phyloP scores from a whole-genome alignment of 2,888 invertebrate species.

The Callyntrura sp. region DNA sequence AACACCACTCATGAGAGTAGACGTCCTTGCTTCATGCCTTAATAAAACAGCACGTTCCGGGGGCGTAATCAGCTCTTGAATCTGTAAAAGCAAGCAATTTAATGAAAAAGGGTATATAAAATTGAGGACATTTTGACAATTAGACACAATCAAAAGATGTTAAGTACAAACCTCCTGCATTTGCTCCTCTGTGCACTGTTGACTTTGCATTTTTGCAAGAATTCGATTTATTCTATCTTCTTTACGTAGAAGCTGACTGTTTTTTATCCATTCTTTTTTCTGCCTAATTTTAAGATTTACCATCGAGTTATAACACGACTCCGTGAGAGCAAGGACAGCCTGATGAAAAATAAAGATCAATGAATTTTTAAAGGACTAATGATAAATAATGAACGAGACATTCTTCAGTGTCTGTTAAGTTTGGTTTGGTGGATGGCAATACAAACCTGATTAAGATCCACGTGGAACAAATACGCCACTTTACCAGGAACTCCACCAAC shows the following conservation, averaged over 20 bases:
- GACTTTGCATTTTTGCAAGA: constrained; percentile 91
- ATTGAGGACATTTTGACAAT: no score
- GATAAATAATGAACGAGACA: no score
- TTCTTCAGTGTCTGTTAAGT: no score
- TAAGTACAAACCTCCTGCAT: constrained; percentile 89
- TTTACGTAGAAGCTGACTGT: constrained; percentile 94
- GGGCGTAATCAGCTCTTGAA: constrained; percentile 94
- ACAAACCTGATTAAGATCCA: constrained; percentile 89
- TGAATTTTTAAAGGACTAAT: not conserved
- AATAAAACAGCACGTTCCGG: constrained; percentile 92
- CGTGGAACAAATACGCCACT: constrained; percentile 91
- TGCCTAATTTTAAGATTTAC: constrained; percentile 90
- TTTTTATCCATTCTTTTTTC: constrained; percentile 88
- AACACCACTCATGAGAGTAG: constrained; percentile 92
- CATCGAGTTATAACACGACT: constrained; percentile 90
- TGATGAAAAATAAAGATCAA: constrained; percentile 83
- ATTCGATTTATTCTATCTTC: constrained; percentile 94
- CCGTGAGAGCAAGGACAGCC: constrained; percentile 90
- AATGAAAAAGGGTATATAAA: no score
- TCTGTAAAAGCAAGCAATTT: constrained; percentile 87
- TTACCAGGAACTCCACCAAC: constrained; percentile 92
- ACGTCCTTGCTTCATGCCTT: constrained; percentile 91
- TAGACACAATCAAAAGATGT: constrained; percentile 8
- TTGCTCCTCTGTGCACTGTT: constrained; percentile 92
- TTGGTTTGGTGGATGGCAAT: not conserved